These are phyloP conservation scores for Pomatorhinus ruficollis DNA, from an alignment of 2,113 vertebrate species.

Conservation along the genomic window DNA sequence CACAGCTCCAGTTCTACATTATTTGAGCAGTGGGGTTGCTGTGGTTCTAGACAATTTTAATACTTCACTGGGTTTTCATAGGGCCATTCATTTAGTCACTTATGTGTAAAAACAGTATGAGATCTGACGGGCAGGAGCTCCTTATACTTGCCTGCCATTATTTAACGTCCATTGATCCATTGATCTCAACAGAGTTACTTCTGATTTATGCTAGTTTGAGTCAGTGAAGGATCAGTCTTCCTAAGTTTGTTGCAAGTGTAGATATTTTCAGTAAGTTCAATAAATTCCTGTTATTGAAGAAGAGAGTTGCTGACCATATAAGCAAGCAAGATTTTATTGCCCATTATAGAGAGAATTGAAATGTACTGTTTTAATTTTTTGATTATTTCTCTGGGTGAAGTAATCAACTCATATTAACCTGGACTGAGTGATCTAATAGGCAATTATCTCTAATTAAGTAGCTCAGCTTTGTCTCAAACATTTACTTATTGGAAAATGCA, in stretches of 20 bases:
- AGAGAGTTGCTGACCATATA: background rate
- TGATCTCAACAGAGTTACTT: background rate
- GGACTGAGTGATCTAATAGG: background rate
- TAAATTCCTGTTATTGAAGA: background rate
- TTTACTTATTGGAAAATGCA: background rate
- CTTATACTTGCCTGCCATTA: background rate
- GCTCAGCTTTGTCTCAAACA: background rate
- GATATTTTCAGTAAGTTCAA: background rate
- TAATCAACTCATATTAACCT: background rate
- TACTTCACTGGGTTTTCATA: background rate
- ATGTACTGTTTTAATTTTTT: background rate
- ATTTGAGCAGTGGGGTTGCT: background rate
- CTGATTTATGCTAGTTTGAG: background rate
- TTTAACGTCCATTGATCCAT: background rate
- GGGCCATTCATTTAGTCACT: background rate
- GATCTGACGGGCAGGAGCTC: background rate
- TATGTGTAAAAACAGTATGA: background rate
- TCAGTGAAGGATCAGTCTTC: background rate
- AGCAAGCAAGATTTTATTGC: background rate
- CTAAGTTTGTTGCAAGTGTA: background rate
- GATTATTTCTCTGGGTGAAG: background rate
- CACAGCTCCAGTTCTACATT: background rate
- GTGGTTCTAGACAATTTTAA: background rate
- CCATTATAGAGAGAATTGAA: background rate
- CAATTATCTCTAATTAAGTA: background rate